Conservation (phyloP, 2,888 invertebrate genomes). For the Pheosia tremula region DNA sequence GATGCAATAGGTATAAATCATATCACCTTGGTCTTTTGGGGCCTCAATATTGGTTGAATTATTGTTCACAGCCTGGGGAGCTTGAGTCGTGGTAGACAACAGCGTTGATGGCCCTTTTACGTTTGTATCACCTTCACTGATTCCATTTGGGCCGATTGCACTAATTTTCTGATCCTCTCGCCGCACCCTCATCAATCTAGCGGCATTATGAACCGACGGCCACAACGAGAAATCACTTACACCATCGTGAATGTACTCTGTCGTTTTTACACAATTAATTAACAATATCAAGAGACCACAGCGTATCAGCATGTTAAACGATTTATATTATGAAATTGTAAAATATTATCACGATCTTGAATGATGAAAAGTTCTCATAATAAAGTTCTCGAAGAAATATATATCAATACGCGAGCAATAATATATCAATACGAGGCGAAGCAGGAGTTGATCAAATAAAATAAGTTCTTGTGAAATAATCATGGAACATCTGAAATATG, state of each 20-base stretch:
- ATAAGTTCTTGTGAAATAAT: too few species aligned
- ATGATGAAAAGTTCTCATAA: slow-evolving; percentile 24
- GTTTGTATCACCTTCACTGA: neutral
- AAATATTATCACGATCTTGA: slow-evolving; percentile 26
- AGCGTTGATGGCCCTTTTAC: neutral
- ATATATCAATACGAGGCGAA: neutral
- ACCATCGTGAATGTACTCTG: slow-evolving; percentile 37
- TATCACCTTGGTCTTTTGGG: neutral
- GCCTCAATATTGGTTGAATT: neutral
- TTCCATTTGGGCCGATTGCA: neutral
- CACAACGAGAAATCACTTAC: slow-evolving; percentile 53
- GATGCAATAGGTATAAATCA: neutral
- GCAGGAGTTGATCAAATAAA: too few species aligned
- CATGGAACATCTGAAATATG: too few species aligned
- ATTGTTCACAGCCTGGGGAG: neutral
- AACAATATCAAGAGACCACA: slow-evolving; percentile 56
- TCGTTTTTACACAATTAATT: slow-evolving; percentile 54
- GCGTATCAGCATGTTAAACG: slow-evolving; percentile 50
- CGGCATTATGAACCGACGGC: slow-evolving; percentile 66
- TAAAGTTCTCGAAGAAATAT: too few species aligned
- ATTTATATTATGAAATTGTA: slow-evolving; percentile 11
- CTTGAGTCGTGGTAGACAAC: neutral
- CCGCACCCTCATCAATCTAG: slow-evolving; percentile 46
- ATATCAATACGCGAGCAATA: too few species aligned
- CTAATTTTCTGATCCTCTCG: slow-evolving; percentile 29